Base-by-base conservation (phyloP, 2,113 vertebrate genomes). In the Phylloscopus trochilus region DNA sequence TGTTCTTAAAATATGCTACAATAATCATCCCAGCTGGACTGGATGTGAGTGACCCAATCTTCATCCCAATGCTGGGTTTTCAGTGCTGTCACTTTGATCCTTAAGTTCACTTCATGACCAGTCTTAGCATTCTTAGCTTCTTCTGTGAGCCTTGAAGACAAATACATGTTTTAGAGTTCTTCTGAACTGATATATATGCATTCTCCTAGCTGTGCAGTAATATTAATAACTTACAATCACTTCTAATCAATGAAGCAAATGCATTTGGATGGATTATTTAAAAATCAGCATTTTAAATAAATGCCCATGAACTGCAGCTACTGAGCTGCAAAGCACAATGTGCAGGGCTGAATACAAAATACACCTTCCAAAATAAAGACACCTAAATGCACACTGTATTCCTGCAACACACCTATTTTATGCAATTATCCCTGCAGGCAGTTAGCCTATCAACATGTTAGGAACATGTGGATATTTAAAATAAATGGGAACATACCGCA, bases 361-460 rank as follows among this genome's bases (percentile, higher is more conserved):
- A 27, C 13, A 10, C 5, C 46, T 79, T 47, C 52, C 10, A 82
- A 92, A 60, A 47, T 44, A 82, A 89, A 82, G 58, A 63, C 41
- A 64, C 24, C 5, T 33, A 33, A 70, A 12, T 43, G 35, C 7
- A 59, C 11, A 9, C 14, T 37, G 8, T 47, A 19, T n/a, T 75
- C 56, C 73, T 80, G 49, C 41, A 44, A 44, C 41, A 55, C 12
- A n/a, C 5, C 11, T 82, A 27, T 72, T 88, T 80, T 67, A 33
- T 2, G 2, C 49, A 89, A 26, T 28, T 12, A 78, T 17, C 8
- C 0, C 0, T 59, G 5, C 5, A 59, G 35, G 21, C 33, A 46
- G 35, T 80, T 51, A 39, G 19, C 13, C 11, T 55, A 33, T 8
- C 23, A 21, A 26, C 0, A 0, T 26, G 15, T 51, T 47, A 81